These are phyloP conservation scores for Cerastis leucographa DNA, from an alignment of 2,888 invertebrate species.

Conservation along the genomic window DNA sequence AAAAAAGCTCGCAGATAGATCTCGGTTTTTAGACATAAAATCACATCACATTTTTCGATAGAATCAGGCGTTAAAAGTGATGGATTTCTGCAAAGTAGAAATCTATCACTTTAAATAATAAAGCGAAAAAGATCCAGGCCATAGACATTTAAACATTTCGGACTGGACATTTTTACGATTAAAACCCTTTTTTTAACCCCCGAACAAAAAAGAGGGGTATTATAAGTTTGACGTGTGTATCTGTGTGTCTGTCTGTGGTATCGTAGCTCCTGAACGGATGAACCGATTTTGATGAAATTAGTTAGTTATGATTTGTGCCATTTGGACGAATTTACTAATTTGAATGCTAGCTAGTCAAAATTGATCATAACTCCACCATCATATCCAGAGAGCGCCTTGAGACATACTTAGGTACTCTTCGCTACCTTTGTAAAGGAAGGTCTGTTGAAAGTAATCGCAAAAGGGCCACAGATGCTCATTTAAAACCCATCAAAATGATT, in stretches of 20 bases:
- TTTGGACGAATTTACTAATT: not conserved
- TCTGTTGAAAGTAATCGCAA: conserved; percentile 7
- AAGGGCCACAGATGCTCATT: conserved; percentile 47
- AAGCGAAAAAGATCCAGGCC: too few relatives aligned
- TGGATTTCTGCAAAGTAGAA: too few relatives aligned
- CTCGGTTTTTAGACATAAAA: not conserved
- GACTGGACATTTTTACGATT: not conserved
- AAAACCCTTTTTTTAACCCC: not conserved
- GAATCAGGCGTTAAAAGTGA: too few relatives aligned
- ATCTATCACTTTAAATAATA: too few relatives aligned
- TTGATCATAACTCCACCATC: not conserved
- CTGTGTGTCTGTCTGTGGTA: too few relatives aligned
- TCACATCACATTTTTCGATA: not conserved
- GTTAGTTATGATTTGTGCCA: not conserved
- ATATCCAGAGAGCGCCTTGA: not conserved
- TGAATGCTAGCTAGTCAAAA: not conserved
- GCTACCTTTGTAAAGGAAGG: conserved; percentile 6
- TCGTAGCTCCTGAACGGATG: too few relatives aligned
- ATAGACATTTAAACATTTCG: too few relatives aligned
- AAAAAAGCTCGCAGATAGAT: not conserved
- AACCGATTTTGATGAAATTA: too few relatives aligned
- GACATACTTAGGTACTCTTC: not conserved
- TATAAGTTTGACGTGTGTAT: too few relatives aligned
- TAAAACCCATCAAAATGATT: conserved; percentile 57
- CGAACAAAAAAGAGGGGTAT: too few relatives aligned